phyloP scores from a whole-genome alignment of 2,113 vertebrate genomes.

The Alouatta palliata region DNA sequence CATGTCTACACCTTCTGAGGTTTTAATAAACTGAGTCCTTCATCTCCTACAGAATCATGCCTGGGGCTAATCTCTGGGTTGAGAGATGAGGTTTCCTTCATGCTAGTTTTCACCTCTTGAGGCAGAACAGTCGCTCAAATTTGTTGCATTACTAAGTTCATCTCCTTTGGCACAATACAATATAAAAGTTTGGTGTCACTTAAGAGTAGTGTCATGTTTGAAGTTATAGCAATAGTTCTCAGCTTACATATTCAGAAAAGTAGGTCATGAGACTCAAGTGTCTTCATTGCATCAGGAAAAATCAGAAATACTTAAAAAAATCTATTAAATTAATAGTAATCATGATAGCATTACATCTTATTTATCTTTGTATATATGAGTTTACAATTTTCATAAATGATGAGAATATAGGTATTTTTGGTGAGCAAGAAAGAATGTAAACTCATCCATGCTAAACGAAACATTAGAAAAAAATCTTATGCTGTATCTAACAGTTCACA shows the following conservation, averaged over 20 bases:
- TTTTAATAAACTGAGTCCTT: constrained; percentile 1
- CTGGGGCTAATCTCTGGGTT: background rate
- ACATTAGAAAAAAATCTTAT: background rate
- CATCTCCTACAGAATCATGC: background rate
- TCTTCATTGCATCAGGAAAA: background rate
- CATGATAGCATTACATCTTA: background rate
- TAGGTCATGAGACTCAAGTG: background rate
- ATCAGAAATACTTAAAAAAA: background rate
- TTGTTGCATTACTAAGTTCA: background rate
- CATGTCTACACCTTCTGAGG: no score
- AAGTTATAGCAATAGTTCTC: background rate
- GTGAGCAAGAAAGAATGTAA: background rate
- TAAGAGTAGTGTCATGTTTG: background rate
- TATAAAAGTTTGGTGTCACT: background rate
- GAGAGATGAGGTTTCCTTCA: background rate
- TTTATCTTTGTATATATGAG: background rate
- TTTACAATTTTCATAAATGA: background rate
- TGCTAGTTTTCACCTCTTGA: background rate
- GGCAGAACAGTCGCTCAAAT: background rate
- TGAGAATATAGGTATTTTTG: background rate
- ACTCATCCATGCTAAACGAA: background rate
- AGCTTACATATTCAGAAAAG: background rate
- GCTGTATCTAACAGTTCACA: background rate
- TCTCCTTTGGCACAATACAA: background rate
- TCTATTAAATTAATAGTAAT: background rate